These are phyloP conservation scores for Anthoscopus minutus DNA, from an alignment of 2,113 vertebrate species.

Conservation along the genomic window DNA sequence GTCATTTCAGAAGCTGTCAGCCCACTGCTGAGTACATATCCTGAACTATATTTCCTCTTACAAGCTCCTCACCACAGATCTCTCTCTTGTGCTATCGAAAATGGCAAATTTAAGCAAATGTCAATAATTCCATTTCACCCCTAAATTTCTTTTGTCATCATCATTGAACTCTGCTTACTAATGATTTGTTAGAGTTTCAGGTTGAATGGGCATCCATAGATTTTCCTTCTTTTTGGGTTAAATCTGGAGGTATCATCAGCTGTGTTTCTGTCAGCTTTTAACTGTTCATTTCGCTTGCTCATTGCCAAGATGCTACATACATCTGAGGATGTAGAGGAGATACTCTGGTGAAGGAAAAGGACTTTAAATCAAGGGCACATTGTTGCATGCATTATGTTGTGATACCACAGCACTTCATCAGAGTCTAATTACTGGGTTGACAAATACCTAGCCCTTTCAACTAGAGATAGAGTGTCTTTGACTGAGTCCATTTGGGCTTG, in stretches of 20 bases:
- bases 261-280: constrained; percentile 49
- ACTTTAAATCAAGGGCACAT: not conserved
- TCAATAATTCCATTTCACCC: constrained; percentile 52
- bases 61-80: not conserved
- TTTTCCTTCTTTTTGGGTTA: constrained; percentile 79
- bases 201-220: constrained; percentile 68
- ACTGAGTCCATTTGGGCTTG: not conserved
- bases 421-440: constrained; percentile 11
- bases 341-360: not conserved
- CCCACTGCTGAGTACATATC: not conserved
- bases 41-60: not conserved
- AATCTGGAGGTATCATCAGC: constrained; percentile 27
- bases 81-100: not conserved
- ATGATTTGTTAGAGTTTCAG: constrained; percentile 70
- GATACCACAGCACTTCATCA: not conserved
- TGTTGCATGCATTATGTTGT: not conserved
- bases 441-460: constrained; percentile 11
- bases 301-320: not conserved
- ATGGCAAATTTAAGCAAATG: constrained; percentile 63
- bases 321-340: not conserved
- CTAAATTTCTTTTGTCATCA: constrained; percentile 59
- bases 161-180: constrained; percentile 63
- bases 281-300: not conserved
- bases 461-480: constrained; percentile 14
- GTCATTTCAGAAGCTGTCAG: not conserved